phyloP scores from a whole-genome alignment of 1,140 invertebrate genomes.

The Oscheius sp. region DNA sequence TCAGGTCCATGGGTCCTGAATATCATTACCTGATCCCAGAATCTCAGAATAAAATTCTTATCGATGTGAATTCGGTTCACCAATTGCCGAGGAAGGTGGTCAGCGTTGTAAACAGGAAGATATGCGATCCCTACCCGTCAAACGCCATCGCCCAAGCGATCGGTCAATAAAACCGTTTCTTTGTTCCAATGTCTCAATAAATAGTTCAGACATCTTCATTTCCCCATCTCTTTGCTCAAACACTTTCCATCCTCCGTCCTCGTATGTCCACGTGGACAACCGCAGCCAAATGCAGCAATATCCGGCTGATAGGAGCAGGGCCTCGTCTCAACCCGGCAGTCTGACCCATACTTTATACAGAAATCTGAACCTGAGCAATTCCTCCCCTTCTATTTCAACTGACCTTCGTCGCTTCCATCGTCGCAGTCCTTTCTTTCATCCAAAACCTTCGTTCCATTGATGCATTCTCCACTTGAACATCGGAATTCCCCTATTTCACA shows the following conservation, averaged over 20 bases:
- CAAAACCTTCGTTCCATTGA: slow-evolving; percentile 12
- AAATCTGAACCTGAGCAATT: slow-evolving; percentile 16
- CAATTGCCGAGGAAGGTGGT: too few relatives aligned
- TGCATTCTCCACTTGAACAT: slow-evolving; percentile 20
- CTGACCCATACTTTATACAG: slow-evolving; percentile 16
- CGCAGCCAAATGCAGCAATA: slow-evolving; percentile 28
- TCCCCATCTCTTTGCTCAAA: too few relatives aligned
- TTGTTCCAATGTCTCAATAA: too few relatives aligned
- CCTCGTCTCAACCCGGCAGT: slow-evolving; percentile 3
- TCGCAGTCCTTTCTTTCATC: slow-evolving; percentile 25
- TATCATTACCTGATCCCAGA: too few relatives aligned
- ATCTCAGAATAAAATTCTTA: too few relatives aligned
- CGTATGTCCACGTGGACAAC: slow-evolving; percentile 18
- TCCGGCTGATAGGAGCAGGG: slow-evolving; percentile 27
- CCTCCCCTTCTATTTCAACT: background rate
- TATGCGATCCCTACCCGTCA: too few relatives aligned
- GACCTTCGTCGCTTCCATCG: slow-evolving; percentile 24
- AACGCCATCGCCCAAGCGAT: too few relatives aligned
- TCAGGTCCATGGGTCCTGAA: too few relatives aligned
- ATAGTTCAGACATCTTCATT: too few relatives aligned
- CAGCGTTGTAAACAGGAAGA: too few relatives aligned
- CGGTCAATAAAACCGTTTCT: too few relatives aligned
- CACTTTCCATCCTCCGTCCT: slow-evolving; percentile 13
- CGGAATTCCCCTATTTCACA: slow-evolving; percentile 26
- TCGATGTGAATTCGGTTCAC: too few relatives aligned